Base-by-base conservation (phyloP, 64 coral and sea anemone genomes). In the Montipora sp. region DNA sequence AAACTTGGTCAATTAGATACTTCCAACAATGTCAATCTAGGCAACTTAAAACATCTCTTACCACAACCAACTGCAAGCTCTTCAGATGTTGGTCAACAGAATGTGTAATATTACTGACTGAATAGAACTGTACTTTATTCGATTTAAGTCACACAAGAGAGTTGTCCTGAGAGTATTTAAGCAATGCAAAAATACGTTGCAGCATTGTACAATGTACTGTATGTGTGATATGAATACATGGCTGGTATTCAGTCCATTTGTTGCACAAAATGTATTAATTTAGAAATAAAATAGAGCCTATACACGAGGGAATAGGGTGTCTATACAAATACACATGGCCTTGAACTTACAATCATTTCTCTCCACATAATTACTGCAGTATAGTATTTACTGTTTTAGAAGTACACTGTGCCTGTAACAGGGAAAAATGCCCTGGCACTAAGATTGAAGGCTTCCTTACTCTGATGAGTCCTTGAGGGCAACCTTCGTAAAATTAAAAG, bases 401-500 rank as follows among this genome's bases (percentile, higher is more conserved):
- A 55, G 51, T 55, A 55, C 51, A 55, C 51, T 55, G 51, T 55
- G 51, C 51, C 51, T 55, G 51, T 55, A 55, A 55, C 0, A 55
- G 51, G 51, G 51, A 55, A 55, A 57, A 57, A 11, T 57, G 53
- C 53, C 53, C 11, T 6, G 53, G 53, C 11, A 57, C 53, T 11
- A 57, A 57, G 53, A 8, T 6, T 57, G 53, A 57, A 57, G 2
- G 11, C 53, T 57, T 6, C 53, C 53, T 55, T 10, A 55, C 51
- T 55, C 5, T 7, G 51, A 22, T 19, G 7, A 75, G 46, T 77
- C 75, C 9, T 77, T 5, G 1, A 77, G 43, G 1, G 43, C 75
- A 47, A 77, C 75, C 46, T 77, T 77, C 4, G 75, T 49, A 77
- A 77, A 77, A 77, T 77, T 77, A 77, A 77, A 77, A 77, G 45